Percentiles rank a stretch among this genome's conserved stretches.
Evolutionary conservation across 2,797 vertebrate genomes (phyloP).

Genomic region (Podarcis lilfordi): DNA sequence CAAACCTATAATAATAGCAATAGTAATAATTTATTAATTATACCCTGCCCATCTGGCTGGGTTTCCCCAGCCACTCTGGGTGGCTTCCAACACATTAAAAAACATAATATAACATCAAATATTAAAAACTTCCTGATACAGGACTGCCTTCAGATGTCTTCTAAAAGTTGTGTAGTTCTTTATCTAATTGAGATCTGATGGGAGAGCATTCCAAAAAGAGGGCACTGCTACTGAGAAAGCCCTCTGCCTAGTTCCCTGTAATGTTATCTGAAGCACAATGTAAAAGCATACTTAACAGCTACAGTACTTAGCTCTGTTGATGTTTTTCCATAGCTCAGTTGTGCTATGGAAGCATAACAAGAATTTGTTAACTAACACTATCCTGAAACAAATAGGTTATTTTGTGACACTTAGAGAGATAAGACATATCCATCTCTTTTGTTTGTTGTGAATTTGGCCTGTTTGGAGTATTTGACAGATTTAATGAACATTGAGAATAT

Average conservation of each 20-base stretch:
- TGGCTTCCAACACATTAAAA: too few relatives aligned
- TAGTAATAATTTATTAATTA: too few relatives aligned
- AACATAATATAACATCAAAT: too few relatives aligned
- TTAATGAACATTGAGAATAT: conserved; percentile 52
- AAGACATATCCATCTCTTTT: conserved; percentile 31
- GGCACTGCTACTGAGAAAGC: too few relatives aligned
- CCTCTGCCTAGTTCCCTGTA: background rate
- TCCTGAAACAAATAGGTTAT: conserved; percentile 25
- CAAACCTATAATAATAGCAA: too few relatives aligned
- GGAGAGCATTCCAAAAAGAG: too few relatives aligned
- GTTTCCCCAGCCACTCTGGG: too few relatives aligned
- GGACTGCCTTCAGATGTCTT: too few relatives aligned
- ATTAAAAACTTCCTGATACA: too few relatives aligned
- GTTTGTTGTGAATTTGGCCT: conserved; percentile 37
- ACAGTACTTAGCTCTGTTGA: conserved; percentile 47
- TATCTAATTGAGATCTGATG: too few relatives aligned
- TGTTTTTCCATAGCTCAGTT: background rate
- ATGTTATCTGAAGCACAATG: conserved; percentile 51
- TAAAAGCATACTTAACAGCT: conserved; percentile 47
- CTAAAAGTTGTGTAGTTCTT: too few relatives aligned
- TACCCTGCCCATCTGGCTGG: too few relatives aligned
- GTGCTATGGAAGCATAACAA: conserved; percentile 62
- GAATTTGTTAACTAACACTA: conserved; percentile 30
- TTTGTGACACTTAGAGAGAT: conserved; percentile 29
- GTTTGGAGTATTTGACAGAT: conserved; percentile 55